Conservation (phyloP, 53 echinoderm and acorn worm species). For the Crossaster papposus region DNA sequence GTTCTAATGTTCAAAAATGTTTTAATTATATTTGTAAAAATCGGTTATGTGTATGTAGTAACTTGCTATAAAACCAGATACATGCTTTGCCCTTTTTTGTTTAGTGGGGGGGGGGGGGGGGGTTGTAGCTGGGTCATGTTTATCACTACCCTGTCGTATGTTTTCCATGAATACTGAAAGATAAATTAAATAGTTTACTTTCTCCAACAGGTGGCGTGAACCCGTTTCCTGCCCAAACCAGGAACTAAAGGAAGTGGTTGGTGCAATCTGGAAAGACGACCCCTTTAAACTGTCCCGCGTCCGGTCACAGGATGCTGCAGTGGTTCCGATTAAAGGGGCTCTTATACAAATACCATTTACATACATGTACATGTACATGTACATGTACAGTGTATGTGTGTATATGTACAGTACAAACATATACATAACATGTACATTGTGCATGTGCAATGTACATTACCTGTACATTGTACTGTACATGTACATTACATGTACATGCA, state of each 20-base stretch:
- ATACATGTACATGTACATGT: not conserved
- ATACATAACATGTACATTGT: not conserved
- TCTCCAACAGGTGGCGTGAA: not conserved
- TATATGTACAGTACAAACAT: conserved; percentile 26
- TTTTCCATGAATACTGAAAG: not conserved
- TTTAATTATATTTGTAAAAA: too few species aligned
- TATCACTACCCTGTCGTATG: not conserved
- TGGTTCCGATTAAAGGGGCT: conserved; percentile 30
- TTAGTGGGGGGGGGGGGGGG: too few species aligned
- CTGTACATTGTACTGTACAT: not conserved
- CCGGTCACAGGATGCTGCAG: conserved; percentile 19
- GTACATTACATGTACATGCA: conserved; percentile 16
- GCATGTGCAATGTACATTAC: not conserved
- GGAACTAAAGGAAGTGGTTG: conserved; percentile 38
- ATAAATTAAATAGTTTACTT: not conserved
- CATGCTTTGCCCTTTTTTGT: too few species aligned
- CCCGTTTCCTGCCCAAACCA: conserved; percentile 31
- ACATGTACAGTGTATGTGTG: not conserved
- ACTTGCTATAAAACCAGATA: too few species aligned
- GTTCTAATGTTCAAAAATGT: too few species aligned
- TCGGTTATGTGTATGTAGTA: too few species aligned
- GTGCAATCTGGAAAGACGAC: not conserved
- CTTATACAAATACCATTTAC: not conserved
- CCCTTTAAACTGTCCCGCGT: conserved; percentile 7
- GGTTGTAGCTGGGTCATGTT: not conserved